Evolutionary conservation across 2,888 invertebrate genomes (phyloP).

Genomic region (Cylloceria caligata): DNA sequence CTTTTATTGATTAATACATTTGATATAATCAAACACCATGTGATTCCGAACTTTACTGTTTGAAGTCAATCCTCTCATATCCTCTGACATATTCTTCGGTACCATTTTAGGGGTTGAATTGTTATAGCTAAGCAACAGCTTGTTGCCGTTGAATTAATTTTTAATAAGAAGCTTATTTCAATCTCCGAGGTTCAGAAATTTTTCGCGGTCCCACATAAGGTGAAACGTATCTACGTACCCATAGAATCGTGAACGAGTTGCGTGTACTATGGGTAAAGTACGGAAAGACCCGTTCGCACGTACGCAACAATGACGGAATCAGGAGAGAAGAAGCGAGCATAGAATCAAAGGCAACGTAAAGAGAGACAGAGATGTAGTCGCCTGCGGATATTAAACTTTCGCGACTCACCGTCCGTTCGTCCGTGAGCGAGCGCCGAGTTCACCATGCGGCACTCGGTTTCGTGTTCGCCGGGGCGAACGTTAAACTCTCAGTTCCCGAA

Average conservation of each 20-base stretch:
- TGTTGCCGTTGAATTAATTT: neutral
- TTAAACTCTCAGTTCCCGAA: conserved; percentile 54
- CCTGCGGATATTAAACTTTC: conserved; percentile 44
- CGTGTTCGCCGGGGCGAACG: conserved; percentile 45
- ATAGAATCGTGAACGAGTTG: neutral
- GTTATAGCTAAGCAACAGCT: neutral
- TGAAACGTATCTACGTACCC: too few relatives aligned
- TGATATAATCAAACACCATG: too few relatives aligned
- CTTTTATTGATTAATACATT: too few relatives aligned
- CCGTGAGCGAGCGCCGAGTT: conserved; percentile 26
- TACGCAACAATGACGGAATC: neutral
- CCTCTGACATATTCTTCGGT: too few relatives aligned
- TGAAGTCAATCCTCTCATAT: neutral
- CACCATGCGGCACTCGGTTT: conserved; percentile 22
- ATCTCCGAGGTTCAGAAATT: neutral
- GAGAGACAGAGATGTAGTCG: conserved; percentile 11
- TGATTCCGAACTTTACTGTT: neutral
- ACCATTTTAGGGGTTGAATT: neutral
- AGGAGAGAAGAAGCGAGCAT: neutral
- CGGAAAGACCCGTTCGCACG: conserved; percentile 21
- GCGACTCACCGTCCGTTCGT: conserved; percentile 37
- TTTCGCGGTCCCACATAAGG: neutral
- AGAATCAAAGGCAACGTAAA: neutral
- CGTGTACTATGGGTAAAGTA: neutral
- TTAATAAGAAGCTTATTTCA: neutral